Percentiles rank a stretch among this genome's conserved stretches.
These are phyloP conservation scores for Zelleria hepariella DNA, from an alignment of 2,888 invertebrate genomes.

Conservation along the genomic window DNA sequence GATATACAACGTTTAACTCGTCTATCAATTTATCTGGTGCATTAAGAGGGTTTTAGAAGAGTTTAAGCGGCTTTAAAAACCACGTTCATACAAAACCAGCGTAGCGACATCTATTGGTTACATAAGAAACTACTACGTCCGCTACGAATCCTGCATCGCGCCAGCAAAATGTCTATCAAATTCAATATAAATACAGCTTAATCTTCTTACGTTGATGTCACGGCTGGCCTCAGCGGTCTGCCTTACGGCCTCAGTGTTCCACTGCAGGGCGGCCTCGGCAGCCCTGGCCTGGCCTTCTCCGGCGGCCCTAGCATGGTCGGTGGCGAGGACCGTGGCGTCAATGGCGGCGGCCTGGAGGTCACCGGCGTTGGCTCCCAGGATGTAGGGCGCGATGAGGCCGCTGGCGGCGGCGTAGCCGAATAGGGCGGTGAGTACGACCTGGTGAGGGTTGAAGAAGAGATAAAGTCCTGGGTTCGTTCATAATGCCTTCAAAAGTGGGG, in stretches of 20 bases:
- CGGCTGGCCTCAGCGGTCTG: conserved; percentile 45
- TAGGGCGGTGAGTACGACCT: conserved; percentile 63
- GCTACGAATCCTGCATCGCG: no score
- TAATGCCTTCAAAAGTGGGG: no score
- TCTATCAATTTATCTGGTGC: no score
- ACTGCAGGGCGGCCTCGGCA: conserved; percentile 47
- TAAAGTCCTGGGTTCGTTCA: no score
- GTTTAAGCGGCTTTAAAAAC: no score
- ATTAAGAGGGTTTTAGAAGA: no score
- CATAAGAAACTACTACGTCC: no score
- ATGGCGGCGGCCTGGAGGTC: conserved; percentile 62
- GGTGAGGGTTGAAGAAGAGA: conserved; percentile 11
- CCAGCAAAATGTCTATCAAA: no score
- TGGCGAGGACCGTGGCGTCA: conserved; percentile 52
- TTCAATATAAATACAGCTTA: no score
- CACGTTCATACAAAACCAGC: no score
- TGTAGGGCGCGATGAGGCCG: conserved; percentile 42
- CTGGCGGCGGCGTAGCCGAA: conserved; percentile 65
- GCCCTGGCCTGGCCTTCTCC: conserved; percentile 38
- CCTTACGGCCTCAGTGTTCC: conserved; percentile 50
- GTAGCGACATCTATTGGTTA: no score
- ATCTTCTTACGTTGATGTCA: conserved; percentile 23
- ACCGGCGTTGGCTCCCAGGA: conserved; percentile 49
- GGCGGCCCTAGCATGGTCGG: neutral
- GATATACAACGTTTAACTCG: no score